Base-by-base conservation (phyloP, 2,888 invertebrate genomes). In the Parascotia fuliginaria region DNA sequence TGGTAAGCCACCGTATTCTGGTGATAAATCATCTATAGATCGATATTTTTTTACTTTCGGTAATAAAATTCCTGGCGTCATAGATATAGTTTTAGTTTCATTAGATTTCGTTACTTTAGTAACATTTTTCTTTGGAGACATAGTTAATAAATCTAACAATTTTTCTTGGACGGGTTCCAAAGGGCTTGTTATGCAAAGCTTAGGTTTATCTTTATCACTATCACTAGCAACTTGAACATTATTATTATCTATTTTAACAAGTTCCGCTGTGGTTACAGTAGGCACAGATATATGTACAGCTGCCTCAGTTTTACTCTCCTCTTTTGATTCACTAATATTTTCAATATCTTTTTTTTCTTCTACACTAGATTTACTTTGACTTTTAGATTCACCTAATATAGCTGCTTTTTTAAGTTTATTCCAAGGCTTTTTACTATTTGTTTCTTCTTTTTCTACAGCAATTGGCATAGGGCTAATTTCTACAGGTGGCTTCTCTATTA, bases 11-110 rank as follows among this genome's bases (percentile, higher is more conserved):
- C 96, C 96, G 71, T 97, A 97, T 79, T 97, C 97, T 0, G 97
- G 97, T 6, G 97, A 97, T 27, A 97, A 85, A 80, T 97, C 97
- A 73, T 96, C 96, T 41, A 97, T 95, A n/a, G 97, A 97, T 55
- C 94, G 93, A 83, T 97, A 97, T 78, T 95, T 94, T 81, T 96
- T 96, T 1, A 83, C 66, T 85, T 85, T 85, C 7, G 89, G 87
- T 49, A 88, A 77, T 33, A 90, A 66, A 67, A 82, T 82, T 29
- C 82, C 81, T 41, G 77, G 67, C 13, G 75, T 66, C 36, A 73
- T 52, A 37, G 47, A 61, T 13, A 67, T 32, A 27, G 16, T 55
- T 68, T 77, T 85, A 56, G 61, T 55, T 50, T 87, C 87, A 47
- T 61, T 51, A 39, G 73, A 54, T 71, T 81, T 85, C 34, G 74